Evolutionary conservation across 2,113 vertebrate species (phyloP).

Genomic region (Mirounga angustirostris): DNA sequence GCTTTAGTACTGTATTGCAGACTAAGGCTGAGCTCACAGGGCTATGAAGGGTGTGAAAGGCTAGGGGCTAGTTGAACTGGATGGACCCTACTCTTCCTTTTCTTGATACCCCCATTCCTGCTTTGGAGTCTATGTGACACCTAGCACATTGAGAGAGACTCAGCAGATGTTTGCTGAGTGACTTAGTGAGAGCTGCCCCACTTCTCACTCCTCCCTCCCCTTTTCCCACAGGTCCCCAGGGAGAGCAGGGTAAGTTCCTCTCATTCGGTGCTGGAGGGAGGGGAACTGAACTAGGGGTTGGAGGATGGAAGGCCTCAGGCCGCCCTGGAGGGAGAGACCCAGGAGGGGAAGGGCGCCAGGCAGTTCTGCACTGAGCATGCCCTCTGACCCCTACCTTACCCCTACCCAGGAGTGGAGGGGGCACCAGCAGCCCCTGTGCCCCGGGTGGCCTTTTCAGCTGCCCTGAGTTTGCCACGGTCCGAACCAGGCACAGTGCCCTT

Average conservation of each 20-base stretch:
- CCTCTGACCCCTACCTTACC: not conserved
- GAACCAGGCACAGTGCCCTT: conserved; percentile 93
- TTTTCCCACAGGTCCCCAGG: conserved; percentile 90
- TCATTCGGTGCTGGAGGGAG: not conserved
- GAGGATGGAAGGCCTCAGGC: not conserved
- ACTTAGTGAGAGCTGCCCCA: not conserved
- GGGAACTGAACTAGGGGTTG: not conserved
- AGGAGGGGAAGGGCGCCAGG: not conserved
- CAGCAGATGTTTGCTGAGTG: conserved; percentile 11
- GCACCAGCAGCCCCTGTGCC: conserved; percentile 88
- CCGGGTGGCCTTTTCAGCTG: conserved; percentile 93
- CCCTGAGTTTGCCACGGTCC: conserved; percentile 89
- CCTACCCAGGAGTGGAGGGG: conserved; percentile 89
- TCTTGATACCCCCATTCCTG: not conserved
- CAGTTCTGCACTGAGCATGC: no score
- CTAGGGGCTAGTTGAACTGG: not conserved
- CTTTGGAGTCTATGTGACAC: not conserved
- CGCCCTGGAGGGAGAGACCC: not conserved
- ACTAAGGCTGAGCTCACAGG: not conserved
- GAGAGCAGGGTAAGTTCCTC: conserved; percentile 92
- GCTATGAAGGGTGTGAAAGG: not conserved
- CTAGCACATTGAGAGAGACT: not conserved
- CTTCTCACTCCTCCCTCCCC: conserved; percentile 47
- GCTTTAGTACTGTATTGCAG: not conserved
- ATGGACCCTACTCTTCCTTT: not conserved